Base-by-base conservation (phyloP, 2,797 vertebrate genomes). In the Gallinago nigripennis region DNA sequence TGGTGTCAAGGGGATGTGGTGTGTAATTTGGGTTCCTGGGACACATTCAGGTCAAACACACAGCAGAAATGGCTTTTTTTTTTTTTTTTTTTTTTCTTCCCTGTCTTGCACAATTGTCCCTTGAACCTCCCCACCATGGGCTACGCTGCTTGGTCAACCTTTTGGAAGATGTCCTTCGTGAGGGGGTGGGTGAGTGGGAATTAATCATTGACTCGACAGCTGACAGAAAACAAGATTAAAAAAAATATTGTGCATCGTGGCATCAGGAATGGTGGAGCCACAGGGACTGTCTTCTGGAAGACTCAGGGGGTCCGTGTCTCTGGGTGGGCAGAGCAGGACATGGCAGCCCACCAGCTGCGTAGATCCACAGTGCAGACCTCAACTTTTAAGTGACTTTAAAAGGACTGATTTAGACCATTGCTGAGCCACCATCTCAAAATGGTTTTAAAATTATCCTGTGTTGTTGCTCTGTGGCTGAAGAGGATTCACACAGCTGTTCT, bases 191-290 rank as follows among this genome's bases (percentile, higher is more conserved):
- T 13, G 35, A 16, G 11, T 7, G 4, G 5, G 12, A 51, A 68
- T 94, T 95, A 97, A 96, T 94, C 51, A 96, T 93, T 96, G 82
- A 95, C 88, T 75, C 43, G 20, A 73, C 28, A 78, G 50, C 57
- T 51, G 51, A 56, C 18, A 81, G 35, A 66, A 43, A 20, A 48
- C 6, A 14, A 16, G 8, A 82, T 63, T 63, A 30, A 46, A 53
- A 19, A 43, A 43, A 39, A 30, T 7, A 54, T 20, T 19, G 31
- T 0, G 35, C 8, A 8, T 65, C 0, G 1, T 54, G 35, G 51
- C 43, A 69, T 15, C 24, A 33, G 27, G 43, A 66, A 58, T 82
- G 53, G 71, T 5, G 66, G 41, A 68, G 37, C 30, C 50, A 46
- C 35, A 16, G 28, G n/a, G 5, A 73, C n/a, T 35, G n/a, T 61